Conservation (phyloP, 2,797 vertebrate genomes). For the Notamacropus eugenii region DNA sequence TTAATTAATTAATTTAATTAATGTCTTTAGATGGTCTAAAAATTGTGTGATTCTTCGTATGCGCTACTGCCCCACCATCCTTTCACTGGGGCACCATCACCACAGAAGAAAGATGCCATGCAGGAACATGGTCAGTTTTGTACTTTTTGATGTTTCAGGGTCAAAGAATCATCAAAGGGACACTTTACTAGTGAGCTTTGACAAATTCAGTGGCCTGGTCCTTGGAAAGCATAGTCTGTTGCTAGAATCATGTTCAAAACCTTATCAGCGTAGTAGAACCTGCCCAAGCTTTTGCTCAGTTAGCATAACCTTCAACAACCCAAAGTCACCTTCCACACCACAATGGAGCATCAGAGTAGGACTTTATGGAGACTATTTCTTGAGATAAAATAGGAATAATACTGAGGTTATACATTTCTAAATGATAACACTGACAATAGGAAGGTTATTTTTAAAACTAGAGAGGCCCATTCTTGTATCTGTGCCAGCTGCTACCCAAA, state of each 20-base stretch:
- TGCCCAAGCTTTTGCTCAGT: neutral
- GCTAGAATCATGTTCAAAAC: neutral
- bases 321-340: neutral
- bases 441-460: neutral
- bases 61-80: neutral
- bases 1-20: neutral
- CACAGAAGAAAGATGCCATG: neutral
- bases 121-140: neutral
- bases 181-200: neutral
- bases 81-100: neutral
- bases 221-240: neutral
- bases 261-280: neutral
- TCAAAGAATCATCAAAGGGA: neutral
- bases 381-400: neutral
- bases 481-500: neutral
- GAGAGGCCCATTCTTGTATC: neutral
- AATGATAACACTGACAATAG: neutral
- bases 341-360: neutral
- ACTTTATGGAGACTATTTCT: neutral
- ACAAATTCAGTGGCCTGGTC: neutral
- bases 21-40: neutral
- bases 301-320: neutral
- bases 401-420: neutral
- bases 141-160: neutral
- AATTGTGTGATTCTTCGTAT: neutral